Base-by-base conservation (phyloP, 2,113 vertebrate genomes). In the Numenius arquata region DNA sequence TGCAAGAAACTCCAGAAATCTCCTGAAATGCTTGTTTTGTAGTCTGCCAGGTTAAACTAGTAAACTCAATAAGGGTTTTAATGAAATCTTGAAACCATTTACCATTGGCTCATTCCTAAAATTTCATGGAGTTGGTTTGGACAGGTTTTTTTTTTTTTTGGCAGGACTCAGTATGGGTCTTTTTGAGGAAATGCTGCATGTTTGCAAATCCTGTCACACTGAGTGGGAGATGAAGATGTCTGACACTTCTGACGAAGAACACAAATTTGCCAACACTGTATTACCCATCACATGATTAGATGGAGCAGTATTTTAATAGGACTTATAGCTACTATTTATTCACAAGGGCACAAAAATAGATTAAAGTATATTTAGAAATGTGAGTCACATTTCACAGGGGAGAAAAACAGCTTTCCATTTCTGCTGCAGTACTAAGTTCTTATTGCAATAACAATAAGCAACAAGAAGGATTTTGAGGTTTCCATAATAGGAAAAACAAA, bases 111-210 rank as follows among this genome's bases (percentile, higher is more conserved):
- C 8, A 74, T 38, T 63, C n/a, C 15, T 83, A 68, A 82, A 52
- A 43, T 26, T 70, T 65, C 13, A 41, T 45, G 23, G 41, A 52
- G 17, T 32, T 85, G 4, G 6, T 85, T 58, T 72, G 36, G 23
- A 53, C 2, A 25, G 21, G 0, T 15, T 27, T 5, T 1, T 23
- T 27, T 5, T 1, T 23, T 59, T 65, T 56, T 67, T 10, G 17
- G 3, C n/a, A 87, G n/a, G 29, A 63, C 56, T 67, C 11, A 74
- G 0, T 30, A 43, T 9, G 20, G 4, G 10, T n/a, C 11, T 84
- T 90, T 53, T 36, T 65, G 47, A 66, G n/a, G 40, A 55, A 74
- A 59, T 48, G 17, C 5, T 73, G 10, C 14, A 30, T 27, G 2
- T 79, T 90, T 90, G 30, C 17, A 90, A 87, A 71, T 71, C 30